Conservation (phyloP, 2,888 invertebrate species). For the Drosophila koepferae region DNA sequence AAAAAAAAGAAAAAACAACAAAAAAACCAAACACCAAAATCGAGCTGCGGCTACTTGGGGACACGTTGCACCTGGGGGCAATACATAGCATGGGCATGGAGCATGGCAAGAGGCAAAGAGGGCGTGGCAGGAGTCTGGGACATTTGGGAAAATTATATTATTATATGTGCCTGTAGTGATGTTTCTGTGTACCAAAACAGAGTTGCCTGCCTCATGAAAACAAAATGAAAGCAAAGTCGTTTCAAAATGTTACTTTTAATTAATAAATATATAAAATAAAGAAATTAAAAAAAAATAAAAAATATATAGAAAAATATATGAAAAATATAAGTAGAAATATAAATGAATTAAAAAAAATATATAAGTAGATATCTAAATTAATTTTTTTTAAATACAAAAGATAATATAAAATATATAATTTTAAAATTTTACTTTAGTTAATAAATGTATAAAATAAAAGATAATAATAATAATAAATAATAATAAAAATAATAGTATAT, state of each 20-base stretch:
- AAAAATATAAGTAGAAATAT: too few species aligned
- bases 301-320: background rate
- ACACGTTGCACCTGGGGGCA: slow-evolving; percentile 55
- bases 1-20: slow-evolving; percentile 1
- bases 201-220: background rate
- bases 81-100: background rate
- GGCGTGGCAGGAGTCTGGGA: background rate
- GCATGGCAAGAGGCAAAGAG: background rate
- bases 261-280: background rate
- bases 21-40: slow-evolving; percentile 19
- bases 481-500: too few species aligned
- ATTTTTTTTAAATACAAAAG: background rate
- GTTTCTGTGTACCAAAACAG: background rate
- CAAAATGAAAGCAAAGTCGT: background rate
- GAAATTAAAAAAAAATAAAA: background rate
- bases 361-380: too few species aligned
- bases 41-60: slow-evolving; percentile 36
- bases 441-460: too few species aligned
- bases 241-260: background rate
- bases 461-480: too few species aligned
- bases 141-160: slow-evolving; percentile 16
- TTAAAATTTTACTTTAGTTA: too few species aligned
- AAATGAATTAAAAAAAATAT: too few species aligned
- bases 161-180: slow-evolving; percentile 26
- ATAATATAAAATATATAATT: background rate